Percentiles rank a stretch among this genome's conserved stretches.
Conservation (phyloP, 2,797 vertebrate species). For the Sandelia bainsii region DNA sequence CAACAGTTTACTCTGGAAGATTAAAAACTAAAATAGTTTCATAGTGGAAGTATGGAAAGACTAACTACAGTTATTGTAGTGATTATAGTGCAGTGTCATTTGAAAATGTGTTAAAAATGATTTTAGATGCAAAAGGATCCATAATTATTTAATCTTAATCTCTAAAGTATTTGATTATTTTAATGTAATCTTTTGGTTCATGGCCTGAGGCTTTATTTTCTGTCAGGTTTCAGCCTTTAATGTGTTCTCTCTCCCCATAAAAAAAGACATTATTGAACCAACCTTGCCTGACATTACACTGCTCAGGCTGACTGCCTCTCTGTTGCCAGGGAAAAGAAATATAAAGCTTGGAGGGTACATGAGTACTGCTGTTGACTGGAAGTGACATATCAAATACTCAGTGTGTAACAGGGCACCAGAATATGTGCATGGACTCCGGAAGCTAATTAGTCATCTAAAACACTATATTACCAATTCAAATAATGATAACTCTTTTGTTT, state of each 20-base stretch:
- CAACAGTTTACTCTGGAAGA: conserved; percentile 23
- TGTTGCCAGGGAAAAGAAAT: conserved; percentile 72
- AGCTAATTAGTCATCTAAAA: conserved; percentile 22
- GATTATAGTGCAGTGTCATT: not conserved
- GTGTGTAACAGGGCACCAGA: conserved; percentile 41
- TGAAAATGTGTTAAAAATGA: conserved; percentile 2
- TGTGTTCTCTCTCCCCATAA: conserved; percentile 32
- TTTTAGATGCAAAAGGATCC: not conserved
- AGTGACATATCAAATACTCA: conserved; percentile 67
- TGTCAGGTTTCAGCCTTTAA: conserved; percentile 20
- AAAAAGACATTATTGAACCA: conserved; percentile 43
- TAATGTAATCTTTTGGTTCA: conserved; percentile 3
- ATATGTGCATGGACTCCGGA: conserved; percentile 27
- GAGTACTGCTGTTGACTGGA: conserved; percentile 62
- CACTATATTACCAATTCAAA: not conserved
- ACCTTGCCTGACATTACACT: conserved; percentile 52
- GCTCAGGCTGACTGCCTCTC: conserved; percentile 41
- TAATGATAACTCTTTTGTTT: not conserved
- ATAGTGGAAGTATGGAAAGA: conserved; percentile 4
- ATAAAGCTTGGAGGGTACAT: conserved; percentile 56
- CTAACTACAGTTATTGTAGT: not conserved
- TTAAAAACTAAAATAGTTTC: conserved; percentile 22
- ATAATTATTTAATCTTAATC: not conserved
- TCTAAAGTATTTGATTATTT: conserved; percentile 5
- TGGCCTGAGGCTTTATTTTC: conserved; percentile 12